phyloP scores from a whole-genome alignment of 2,113 vertebrate genomes.

The Saccopteryx leptura region DNA sequence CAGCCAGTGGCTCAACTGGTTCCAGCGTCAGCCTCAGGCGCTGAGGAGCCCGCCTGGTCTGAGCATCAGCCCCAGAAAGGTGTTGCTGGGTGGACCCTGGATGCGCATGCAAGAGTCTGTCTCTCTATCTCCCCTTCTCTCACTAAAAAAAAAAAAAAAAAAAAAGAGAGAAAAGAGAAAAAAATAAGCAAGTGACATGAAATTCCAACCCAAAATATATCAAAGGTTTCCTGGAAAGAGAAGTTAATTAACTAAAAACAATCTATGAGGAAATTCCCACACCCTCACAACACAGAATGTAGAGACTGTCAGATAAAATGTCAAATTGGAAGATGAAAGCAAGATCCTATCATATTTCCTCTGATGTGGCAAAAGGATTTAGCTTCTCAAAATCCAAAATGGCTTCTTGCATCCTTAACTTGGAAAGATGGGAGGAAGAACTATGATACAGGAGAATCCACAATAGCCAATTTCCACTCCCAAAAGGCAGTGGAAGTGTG shows the following conservation, averaged over 20 bases:
- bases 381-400: background rate
- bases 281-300: background rate
- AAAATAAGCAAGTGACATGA: background rate
- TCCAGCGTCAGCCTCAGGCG: too few relatives aligned
- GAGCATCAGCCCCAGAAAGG: too few relatives aligned
- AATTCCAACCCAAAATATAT: background rate
- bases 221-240: background rate
- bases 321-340: background rate
- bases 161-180: too few relatives aligned
- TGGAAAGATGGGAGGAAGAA: background rate
- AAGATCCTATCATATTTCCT: background rate
- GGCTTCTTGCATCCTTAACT: background rate
- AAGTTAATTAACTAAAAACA: background rate
- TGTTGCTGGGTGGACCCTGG: too few relatives aligned
- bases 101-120: too few relatives aligned
- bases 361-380: background rate
- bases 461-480: background rate
- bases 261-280: background rate
- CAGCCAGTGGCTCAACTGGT: too few relatives aligned
- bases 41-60: too few relatives aligned
- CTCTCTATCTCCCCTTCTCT: background rate
- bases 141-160: background rate
- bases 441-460: background rate
- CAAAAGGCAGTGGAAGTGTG: background rate
- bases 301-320: background rate